A percentile compares a stretch with the other conserved stretches of the same genome.
These are phyloP conservation scores for Paracentrotus lividus DNA, from an alignment of 53 echinoderm and acorn worm species.

Conservation along the genomic window DNA sequence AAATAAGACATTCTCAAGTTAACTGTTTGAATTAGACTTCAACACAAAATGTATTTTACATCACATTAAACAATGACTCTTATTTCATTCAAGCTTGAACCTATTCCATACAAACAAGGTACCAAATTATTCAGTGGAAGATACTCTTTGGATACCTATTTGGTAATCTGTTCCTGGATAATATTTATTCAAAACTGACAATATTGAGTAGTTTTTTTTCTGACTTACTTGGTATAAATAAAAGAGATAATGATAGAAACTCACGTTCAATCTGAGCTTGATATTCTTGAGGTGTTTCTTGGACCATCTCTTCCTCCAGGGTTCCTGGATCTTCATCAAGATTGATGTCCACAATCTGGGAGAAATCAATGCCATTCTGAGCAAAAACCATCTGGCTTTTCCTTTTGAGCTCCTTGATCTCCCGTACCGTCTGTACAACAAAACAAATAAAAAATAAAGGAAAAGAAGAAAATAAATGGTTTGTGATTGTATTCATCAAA, in stretches of 20 bases:
- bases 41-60: no score
- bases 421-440: constrained; percentile 86
- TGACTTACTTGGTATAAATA: no score
- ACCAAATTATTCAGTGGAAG: no score
- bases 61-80: no score
- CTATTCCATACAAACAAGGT: no score
- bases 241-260: neutral
- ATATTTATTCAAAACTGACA: no score
- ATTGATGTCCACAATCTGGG: constrained; percentile 75
- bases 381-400: constrained; percentile 80
- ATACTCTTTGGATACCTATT: no score
- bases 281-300: constrained; percentile 51
- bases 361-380: constrained; percentile 69
- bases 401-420: constrained; percentile 91
- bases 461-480: neutral
- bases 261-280: constrained; percentile 59
- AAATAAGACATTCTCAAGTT: no score
- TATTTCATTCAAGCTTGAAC: no score
- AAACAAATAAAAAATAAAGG: neutral
- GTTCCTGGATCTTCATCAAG: constrained; percentile 75
- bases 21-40: no score
- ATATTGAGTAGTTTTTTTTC: no score
- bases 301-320: constrained; percentile 76
- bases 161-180: no score
- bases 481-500: neutral